Evolutionary conservation across 2,888 invertebrate species (phyloP), one percentile per base, ranked within the genome.

Genomic region (Baccha elongata): DNA sequence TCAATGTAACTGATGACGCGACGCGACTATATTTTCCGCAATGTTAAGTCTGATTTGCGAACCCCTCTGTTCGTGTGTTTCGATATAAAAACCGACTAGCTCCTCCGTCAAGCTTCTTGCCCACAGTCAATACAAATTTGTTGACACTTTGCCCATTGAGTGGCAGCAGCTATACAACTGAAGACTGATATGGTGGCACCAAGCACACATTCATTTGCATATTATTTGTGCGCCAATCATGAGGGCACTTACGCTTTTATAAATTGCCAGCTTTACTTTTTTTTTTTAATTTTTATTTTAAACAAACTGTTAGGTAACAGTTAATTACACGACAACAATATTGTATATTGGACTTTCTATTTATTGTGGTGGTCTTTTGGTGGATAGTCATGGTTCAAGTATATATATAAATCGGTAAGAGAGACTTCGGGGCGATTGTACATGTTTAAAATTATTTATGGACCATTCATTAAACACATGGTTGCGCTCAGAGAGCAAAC

Each of bases 271-370:
- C 17, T 40, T 60, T 68, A 50, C 29, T 32, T 69, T 19, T 50
- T 37, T 55, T 37, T 11, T 50, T 40, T 15, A 42, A 19, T 52
- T 29, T 26, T 5, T 44, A 15, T 46, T 32, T 35, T 13, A 37
- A 35, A 7, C 29, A 8, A 23, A n/a, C n/a, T 17, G 32, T 73
- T 73, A 73, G 48, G 37, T 65, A 73, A 73, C 48, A 55, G 19
- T 40, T 65, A 73, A 73, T 73, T 65, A 65, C 48, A 48, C 46
- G 68, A 68, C 52, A 64, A 64, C 44, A 68, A 75, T 75, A 53
- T 60, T 46, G n/a, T n/a, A 53, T 68, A 75, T 53, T 75, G 46
- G n/a, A 75, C 75, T 75, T 75, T 75, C 68, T 75, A 60, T 67
- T 52, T 13, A 55, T 13, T 50, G 23, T 35, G 35, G 48, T 35